Evolutionary conservation across 2,797 vertebrate species (phyloP).

Genomic region (Anniella stebbinsi): DNA sequence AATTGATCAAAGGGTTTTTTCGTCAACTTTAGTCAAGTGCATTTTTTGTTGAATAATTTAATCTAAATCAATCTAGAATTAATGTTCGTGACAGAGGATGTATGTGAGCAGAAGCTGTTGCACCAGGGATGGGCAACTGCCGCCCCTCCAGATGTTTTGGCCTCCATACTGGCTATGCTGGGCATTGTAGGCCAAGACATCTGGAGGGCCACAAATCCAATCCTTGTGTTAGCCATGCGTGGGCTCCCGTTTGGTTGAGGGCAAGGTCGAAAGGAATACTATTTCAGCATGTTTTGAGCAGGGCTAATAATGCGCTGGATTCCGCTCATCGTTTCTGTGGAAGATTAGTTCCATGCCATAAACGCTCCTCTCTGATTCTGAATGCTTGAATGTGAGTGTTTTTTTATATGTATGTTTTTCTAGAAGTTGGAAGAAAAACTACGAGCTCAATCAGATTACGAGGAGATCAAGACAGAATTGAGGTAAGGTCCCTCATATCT

Average conservation of each 20-base stretch:
- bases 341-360: not conserved
- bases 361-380: too few species aligned
- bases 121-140: too few species aligned
- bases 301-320: not conserved
- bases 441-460: conserved; percentile 94
- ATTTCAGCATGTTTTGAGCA: not conserved
- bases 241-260: not conserved
- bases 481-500: conserved; percentile 80
- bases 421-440: conserved; percentile 97
- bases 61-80: not conserved
- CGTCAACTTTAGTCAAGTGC: not conserved
- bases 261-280: too few species aligned
- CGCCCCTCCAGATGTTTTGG: too few species aligned
- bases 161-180: too few species aligned
- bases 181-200: too few species aligned
- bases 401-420: conserved; percentile 22
- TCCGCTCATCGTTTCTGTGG: not conserved
- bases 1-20: too few species aligned
- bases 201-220: too few species aligned
- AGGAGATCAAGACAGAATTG: conserved; percentile 98
- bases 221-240: not conserved
- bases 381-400: not conserved
- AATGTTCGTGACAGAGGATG: not conserved
- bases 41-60: not conserved
- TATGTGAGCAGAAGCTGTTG: not conserved